A percentile compares a stretch with the other conserved stretches of the same genome.
phyloP scores from a whole-genome alignment of 2,797 vertebrate species.

The Microhierax caerulescens region DNA sequence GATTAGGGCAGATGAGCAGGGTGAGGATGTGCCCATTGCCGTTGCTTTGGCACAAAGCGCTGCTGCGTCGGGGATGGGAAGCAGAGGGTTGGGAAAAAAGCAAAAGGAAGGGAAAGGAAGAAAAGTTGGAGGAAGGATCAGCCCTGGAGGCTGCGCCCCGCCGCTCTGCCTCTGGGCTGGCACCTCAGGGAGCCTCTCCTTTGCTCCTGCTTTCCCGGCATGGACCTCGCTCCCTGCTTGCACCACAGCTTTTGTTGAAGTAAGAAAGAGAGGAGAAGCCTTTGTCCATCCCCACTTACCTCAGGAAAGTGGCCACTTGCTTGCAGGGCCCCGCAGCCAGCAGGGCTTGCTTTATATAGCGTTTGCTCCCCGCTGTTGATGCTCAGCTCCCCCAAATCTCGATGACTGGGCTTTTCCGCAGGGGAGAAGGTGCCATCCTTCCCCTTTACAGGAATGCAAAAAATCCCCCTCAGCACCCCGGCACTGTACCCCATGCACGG shows the following conservation, averaged over 20 bases:
- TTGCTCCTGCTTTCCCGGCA: not conserved
- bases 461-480: rapidly evolving
- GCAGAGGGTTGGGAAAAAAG: not conserved
- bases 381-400: rapidly evolving
- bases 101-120: not conserved
- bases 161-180: not conserved
- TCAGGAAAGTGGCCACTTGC: rapidly evolving
- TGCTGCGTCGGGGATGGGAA: not conserved
- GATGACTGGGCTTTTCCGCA: not conserved
- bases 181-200: not conserved
- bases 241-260: rapidly evolving
- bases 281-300: not conserved
- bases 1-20: not conserved
- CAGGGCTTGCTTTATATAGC: not conserved
- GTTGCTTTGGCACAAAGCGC: rapidly evolving
- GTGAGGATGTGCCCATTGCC: rapidly evolving
- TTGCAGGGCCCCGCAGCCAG: rapidly evolving
- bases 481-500: rapidly evolving
- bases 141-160: rapidly evolving
- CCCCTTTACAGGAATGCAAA: not conserved
- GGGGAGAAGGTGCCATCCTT: not conserved
- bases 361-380: rapidly evolving
- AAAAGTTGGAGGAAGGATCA: not conserved
- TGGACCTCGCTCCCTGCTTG: rapidly evolving
- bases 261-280: not conserved